Percentiles rank a stretch among this genome's conserved stretches.
Conservation (phyloP, 1,140 invertebrate species). For the Leptonema lineaticorne region DNA sequence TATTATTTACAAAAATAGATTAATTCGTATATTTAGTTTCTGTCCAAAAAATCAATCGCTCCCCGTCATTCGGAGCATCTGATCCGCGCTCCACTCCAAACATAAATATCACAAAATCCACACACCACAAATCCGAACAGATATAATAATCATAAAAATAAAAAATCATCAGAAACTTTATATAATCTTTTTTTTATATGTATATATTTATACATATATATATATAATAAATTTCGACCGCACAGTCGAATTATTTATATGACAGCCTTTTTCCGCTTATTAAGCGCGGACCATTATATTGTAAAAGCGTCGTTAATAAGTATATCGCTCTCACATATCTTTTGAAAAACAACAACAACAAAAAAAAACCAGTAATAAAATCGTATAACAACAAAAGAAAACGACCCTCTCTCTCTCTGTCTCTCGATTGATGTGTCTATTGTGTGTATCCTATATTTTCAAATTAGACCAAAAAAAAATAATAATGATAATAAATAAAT, state of each 20-base stretch:
- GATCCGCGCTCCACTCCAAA: too few relatives aligned
- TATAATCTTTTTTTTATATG: conserved; percentile 9
- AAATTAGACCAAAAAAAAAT: not conserved
- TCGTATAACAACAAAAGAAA: conserved; percentile 1
- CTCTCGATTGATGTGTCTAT: conserved; percentile 11
- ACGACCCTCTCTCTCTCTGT: too few relatives aligned
- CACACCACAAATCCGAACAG: too few relatives aligned
- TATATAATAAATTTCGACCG: too few relatives aligned
- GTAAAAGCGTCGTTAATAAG: conserved; percentile 6
- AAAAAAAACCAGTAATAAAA: conserved; percentile 3
- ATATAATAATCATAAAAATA: too few relatives aligned
- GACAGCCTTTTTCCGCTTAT: conserved; percentile 26
- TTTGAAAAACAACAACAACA: not conserved
- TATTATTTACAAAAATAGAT: too few relatives aligned
- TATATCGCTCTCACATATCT: not conserved
- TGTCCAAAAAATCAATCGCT: too few relatives aligned
- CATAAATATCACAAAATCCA: too few relatives aligned
- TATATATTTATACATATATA: too few relatives aligned
- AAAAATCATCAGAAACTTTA: not conserved
- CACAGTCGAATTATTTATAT: conserved; percentile 18
- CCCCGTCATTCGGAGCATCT: too few relatives aligned
- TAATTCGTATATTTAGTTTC: too few relatives aligned
- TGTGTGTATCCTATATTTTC: not conserved
- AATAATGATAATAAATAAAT: not conserved
- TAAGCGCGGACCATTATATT: conserved; percentile 14